Evolutionary conservation across 2,797 vertebrate genomes (phyloP).

Genomic region (Austrolebias charrua): DNA sequence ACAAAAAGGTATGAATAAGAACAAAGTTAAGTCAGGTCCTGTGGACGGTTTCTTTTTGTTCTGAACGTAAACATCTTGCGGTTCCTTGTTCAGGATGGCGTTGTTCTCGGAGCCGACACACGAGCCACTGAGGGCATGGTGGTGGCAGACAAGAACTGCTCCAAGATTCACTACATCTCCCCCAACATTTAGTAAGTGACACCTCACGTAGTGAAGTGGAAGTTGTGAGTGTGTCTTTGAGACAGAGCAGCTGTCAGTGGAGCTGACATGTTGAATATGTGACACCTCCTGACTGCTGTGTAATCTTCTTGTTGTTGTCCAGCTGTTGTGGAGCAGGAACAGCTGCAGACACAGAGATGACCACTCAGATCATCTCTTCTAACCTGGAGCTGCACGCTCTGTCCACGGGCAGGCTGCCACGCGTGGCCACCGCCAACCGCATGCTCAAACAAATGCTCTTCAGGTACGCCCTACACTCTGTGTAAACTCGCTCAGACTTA

Average conservation of each 20-base stretch:
- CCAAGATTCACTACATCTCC: conserved; percentile 97
- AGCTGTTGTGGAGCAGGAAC: conserved; percentile 97
- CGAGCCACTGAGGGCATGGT: conserved; percentile 96
- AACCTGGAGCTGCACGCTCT: conserved; percentile 95
- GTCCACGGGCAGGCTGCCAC: conserved; percentile 90
- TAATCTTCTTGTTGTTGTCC: conserved; percentile 19
- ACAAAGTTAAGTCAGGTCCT: no score
- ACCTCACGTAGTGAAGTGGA: not conserved
- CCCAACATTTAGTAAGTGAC: conserved; percentile 95
- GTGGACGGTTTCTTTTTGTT: no score
- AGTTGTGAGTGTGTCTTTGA: not conserved
- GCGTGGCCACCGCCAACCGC: conserved; percentile 92
- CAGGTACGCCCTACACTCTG: conserved; percentile 72
- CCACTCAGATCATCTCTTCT: conserved; percentile 96
- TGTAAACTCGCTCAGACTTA: not conserved
- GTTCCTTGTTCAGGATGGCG: conserved; percentile 80
- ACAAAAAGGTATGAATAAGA: no score
- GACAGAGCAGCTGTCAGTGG: not conserved
- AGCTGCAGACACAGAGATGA: conserved; percentile 98
- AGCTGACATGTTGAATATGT: not conserved
- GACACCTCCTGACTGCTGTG: not conserved
- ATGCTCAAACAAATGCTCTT: conserved; percentile 99
- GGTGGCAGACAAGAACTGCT: conserved; percentile 98
- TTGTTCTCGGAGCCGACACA: conserved; percentile 93
- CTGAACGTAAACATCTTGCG: conserved; percentile 15